Evolutionary conservation across 2,113 vertebrate genomes (phyloP).

Genomic region (Bubalus kerabau): DNA sequence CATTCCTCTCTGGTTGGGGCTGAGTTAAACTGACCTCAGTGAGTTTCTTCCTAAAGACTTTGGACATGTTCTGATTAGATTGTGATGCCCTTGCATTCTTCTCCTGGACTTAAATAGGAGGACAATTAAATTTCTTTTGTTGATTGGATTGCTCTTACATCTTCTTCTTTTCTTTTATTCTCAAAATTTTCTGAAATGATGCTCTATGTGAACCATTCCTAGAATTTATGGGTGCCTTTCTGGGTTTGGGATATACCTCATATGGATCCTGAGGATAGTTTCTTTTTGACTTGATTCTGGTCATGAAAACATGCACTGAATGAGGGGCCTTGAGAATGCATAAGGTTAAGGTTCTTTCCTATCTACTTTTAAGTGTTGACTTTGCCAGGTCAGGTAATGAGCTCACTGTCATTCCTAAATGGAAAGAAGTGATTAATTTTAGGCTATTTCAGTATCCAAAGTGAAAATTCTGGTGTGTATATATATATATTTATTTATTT

Average conservation of each 20-base stretch:
- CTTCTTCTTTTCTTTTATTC: background rate
- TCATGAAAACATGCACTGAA: background rate
- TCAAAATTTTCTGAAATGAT: background rate
- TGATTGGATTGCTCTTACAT: background rate
- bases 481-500: background rate
- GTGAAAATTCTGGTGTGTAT: background rate
- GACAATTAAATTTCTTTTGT: background rate
- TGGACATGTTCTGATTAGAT: background rate
- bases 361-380: background rate
- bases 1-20: background rate
- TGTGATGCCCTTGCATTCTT: background rate
- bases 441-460: background rate
- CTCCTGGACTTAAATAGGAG: background rate
- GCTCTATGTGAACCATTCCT: background rate
- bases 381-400: background rate
- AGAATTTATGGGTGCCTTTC: background rate
- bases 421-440: background rate
- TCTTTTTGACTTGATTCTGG: background rate
- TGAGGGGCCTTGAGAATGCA: fast-evolving
- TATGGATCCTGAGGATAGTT: background rate
- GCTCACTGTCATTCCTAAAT: background rate
- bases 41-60: background rate
- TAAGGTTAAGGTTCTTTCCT: background rate
- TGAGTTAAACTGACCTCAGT: background rate
- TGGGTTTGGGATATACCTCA: background rate